Conservation (phyloP, 1,140 invertebrate species). For the Aplysia californica region DNA sequence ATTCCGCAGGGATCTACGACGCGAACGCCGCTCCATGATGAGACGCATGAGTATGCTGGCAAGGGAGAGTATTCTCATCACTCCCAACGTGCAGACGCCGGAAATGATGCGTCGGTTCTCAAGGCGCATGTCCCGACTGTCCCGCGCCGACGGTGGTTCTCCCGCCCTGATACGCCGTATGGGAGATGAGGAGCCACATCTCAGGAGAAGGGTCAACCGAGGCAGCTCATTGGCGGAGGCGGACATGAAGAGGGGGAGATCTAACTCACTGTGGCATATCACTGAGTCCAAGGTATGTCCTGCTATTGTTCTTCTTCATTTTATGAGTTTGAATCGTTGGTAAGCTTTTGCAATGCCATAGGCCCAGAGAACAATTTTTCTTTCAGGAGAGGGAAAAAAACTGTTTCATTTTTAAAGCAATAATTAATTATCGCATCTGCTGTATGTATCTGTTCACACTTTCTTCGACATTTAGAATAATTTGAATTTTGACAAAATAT, state of each 20-base stretch:
- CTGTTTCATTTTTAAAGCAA: too few species aligned
- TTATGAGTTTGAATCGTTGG: too few species aligned
- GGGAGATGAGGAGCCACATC: neutral
- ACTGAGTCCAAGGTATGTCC: too few species aligned
- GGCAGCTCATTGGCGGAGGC: slow-evolving; percentile 21
- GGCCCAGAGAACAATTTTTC: too few species aligned
- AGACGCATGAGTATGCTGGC: slow-evolving; percentile 24
- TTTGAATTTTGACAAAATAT: too few species aligned
- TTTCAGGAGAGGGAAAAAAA: too few species aligned
- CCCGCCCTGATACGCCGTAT: slow-evolving; percentile 19
- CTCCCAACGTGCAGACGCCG: slow-evolving; percentile 8
- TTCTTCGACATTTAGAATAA: too few species aligned
- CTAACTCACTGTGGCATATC: neutral
- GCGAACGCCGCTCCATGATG: slow-evolving; percentile 27
- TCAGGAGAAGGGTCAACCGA: slow-evolving; percentile 16
- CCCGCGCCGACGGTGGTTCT: slow-evolving; percentile 7
- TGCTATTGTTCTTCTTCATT: too few species aligned
- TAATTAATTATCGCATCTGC: too few species aligned
- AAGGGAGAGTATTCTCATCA: slow-evolving; percentile 27
- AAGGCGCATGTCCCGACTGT: slow-evolving; percentile 7
- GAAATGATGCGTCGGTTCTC: slow-evolving; percentile 20
- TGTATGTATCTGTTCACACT: too few species aligned
- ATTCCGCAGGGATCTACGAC: slow-evolving; percentile 19
- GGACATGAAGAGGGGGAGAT: slow-evolving; percentile 8
- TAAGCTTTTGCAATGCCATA: too few species aligned